A percentile compares a stretch with the other conserved stretches of the same genome.
Conservation (phyloP, 2,888 invertebrate species). For the Heteropelma amictum region DNA sequence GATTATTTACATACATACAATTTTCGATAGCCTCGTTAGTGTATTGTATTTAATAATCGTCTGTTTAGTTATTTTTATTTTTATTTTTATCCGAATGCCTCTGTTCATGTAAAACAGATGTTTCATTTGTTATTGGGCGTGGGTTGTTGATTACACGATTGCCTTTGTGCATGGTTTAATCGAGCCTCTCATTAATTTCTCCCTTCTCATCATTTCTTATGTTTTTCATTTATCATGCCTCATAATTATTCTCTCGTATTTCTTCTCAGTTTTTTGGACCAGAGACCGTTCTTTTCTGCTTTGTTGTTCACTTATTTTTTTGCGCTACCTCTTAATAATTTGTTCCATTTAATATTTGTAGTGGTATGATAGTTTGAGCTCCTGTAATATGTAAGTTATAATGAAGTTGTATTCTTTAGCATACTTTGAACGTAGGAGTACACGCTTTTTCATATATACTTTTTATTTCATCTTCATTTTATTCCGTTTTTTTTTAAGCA, state of each 20-base stretch:
- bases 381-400: constrained; percentile 66
- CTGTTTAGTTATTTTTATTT: neutral
- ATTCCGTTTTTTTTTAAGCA: constrained; percentile 66
- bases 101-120: constrained; percentile 50
- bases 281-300: constrained; percentile 41
- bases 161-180: constrained; percentile 66
- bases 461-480: constrained; percentile 35
- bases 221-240: constrained; percentile 2
- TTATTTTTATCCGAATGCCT: constrained; percentile 42
- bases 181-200: constrained; percentile 56
- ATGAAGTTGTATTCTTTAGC: constrained; percentile 63
- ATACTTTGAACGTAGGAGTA: constrained; percentile 68
- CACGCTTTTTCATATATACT: constrained; percentile 56
- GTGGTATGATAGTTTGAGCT: constrained; percentile 65
- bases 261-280: constrained; percentile 49
- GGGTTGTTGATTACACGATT: constrained; percentile 65
- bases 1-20: constrained; percentile 62
- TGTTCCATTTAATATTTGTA: constrained; percentile 55
- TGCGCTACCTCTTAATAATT: constrained; percentile 47
- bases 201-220: neutral
- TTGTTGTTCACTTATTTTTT: neutral
- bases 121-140: constrained; percentile 51
- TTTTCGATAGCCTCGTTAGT: too few species aligned
- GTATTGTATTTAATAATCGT: neutral
- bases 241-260: constrained; percentile 18